A percentile compares a stretch with the other conserved stretches of the same genome.
Evolutionary conservation across 2,888 invertebrate species (phyloP).

Genomic region (Cacoxenus indagator): DNA sequence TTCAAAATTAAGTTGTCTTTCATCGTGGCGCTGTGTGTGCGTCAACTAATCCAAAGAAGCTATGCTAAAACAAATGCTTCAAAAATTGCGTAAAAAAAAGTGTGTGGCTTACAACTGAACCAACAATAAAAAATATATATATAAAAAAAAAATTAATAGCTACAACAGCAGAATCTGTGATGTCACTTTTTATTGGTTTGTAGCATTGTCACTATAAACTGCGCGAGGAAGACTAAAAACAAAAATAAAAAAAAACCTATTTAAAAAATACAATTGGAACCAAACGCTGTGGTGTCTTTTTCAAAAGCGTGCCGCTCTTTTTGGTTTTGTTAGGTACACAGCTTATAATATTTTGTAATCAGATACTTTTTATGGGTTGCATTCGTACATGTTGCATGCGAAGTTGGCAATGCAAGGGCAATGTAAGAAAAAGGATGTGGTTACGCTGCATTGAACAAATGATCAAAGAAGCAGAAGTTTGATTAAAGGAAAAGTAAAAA

Average conservation of each 20-base stretch:
- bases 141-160: not conserved
- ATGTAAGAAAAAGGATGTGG: conserved; percentile 2
- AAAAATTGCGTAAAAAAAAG: not conserved
- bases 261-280: not conserved
- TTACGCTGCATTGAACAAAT: not conserved
- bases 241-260: not conserved
- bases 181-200: not conserved
- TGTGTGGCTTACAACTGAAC: not conserved
- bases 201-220: not conserved
- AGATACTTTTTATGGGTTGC: conserved; percentile 14
- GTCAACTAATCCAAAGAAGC: not conserved
- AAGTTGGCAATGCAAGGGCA: too few species aligned
- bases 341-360: conserved; percentile 19
- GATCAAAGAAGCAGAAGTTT: not conserved
- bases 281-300: not conserved
- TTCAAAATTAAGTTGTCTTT: not conserved
- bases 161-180: not conserved
- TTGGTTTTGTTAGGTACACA: not conserved
- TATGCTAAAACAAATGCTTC: not conserved
- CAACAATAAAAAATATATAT: not conserved
- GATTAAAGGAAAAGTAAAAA: not conserved
- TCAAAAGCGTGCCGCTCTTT: conserved; percentile 5
- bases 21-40: not conserved
- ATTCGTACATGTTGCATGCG: conserved; percentile 10
- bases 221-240: not conserved